phyloP scores from a whole-genome alignment of 2,797 vertebrate genomes.

The Gymnoscopelus braueri region DNA sequence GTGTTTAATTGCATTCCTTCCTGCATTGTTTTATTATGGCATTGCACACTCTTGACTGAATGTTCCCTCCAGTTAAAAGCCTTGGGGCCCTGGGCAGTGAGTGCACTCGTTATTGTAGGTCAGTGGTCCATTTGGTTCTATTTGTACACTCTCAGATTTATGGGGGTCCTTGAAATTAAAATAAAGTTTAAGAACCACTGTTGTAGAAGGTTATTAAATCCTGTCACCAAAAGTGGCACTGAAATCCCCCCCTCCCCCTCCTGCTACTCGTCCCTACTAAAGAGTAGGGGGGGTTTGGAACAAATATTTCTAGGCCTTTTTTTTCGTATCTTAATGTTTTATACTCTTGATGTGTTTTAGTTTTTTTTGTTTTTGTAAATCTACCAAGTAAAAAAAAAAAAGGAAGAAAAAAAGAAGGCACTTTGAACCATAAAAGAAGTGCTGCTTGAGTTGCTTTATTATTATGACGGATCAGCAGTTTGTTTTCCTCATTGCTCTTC shows the following conservation, averaged over 20 bases:
- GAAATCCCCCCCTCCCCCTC: neutral
- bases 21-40: conserved; percentile 19
- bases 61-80: conserved; percentile 46
- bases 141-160: no score
- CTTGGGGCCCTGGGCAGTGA: conserved; percentile 18
- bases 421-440: conserved; percentile 58
- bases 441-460: conserved; percentile 44
- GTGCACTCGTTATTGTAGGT: neutral
- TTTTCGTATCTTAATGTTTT: conserved; percentile 62
- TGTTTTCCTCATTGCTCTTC: conserved; percentile 24
- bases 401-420: conserved; percentile 40
- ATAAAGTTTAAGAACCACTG: no score
- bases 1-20: conserved; percentile 23
- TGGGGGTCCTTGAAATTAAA: no score
- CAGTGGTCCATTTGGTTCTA: no score
- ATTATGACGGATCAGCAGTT: conserved; percentile 44
- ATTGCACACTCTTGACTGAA: conserved; percentile 45
- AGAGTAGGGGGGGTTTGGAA: conserved; percentile 20
- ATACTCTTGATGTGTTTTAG: conserved; percentile 53
- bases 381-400: conserved; percentile 24
- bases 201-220: conserved; percentile 25
- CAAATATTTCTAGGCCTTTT: conserved; percentile 49
- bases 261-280: conserved; percentile 32
- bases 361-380: conserved; percentile 56
- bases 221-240: conserved; percentile 45